phyloP scores from a whole-genome alignment of 2,797 vertebrate species.

The Linurgus olivaceus region DNA sequence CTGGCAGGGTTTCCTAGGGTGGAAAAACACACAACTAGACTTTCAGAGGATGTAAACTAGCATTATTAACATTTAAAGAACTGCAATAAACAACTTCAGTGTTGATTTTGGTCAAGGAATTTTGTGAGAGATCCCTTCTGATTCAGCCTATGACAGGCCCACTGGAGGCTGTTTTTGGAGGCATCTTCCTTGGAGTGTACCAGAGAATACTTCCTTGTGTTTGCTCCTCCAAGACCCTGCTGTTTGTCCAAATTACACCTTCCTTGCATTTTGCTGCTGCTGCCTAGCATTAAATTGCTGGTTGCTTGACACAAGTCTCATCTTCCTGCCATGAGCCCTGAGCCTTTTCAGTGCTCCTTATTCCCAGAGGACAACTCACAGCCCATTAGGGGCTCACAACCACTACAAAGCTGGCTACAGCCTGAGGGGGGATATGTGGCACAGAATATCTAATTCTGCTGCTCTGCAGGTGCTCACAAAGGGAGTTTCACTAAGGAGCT shows the following conservation, averaged over 20 bases:
- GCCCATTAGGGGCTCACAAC: background rate
- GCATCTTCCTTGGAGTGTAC: background rate
- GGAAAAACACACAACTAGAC: background rate
- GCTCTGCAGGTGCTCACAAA: background rate
- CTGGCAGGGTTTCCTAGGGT: background rate
- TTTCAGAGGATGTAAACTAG: background rate
- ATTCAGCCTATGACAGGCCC: background rate
- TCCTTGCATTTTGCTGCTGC: background rate
- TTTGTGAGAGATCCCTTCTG: background rate
- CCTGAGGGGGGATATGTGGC: background rate
- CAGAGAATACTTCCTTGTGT: background rate
- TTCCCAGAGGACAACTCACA: background rate
- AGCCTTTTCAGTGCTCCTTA: background rate
- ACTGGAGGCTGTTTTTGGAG: background rate
- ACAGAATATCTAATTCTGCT: background rate
- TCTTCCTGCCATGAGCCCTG: background rate
- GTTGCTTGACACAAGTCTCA: background rate
- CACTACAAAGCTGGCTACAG: background rate
- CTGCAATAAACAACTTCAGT: background rate
- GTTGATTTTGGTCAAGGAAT: background rate
- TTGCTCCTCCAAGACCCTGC: background rate
- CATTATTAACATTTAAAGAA: background rate
- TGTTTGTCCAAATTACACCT: background rate
- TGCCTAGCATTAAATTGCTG: background rate
- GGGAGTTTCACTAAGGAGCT: background rate